Evolutionary conservation across 2,797 vertebrate species (phyloP).

Genomic region (Pelodytes ibericus): DNA sequence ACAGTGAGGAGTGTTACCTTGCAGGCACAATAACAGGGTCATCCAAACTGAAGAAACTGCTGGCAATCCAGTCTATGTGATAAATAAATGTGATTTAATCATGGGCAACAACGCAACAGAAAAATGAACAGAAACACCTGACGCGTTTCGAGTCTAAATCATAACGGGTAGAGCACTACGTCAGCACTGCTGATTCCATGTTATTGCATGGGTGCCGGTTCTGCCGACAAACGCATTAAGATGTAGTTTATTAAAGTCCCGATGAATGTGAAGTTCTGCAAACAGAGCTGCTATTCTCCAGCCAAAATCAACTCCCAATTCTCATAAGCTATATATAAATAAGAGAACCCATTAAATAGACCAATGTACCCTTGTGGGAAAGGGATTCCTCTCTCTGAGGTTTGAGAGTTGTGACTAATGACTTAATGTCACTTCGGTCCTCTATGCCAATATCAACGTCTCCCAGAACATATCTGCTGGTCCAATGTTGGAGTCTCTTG

Average conservation of each 20-base stretch:
- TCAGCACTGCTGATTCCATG: neutral
- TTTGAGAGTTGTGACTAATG: neutral
- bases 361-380: slow-evolving; percentile 17
- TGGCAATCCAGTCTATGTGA: too few species aligned
- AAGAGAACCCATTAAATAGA: slow-evolving; percentile 31
- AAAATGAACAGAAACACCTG: too few species aligned
- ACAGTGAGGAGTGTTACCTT: too few species aligned
- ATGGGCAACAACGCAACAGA: too few species aligned
- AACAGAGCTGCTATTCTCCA: neutral
- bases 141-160: too few species aligned
- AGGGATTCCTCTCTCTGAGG: slow-evolving; percentile 6
- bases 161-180: neutral
- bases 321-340: slow-evolving; percentile 23
- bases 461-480: too few species aligned
- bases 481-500: too few species aligned
- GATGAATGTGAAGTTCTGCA: neutral
- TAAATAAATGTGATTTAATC: too few species aligned
- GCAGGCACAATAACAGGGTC: too few species aligned
- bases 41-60: too few species aligned
- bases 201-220: neutral
- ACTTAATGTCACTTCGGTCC: neutral
- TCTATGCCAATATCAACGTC: too few species aligned
- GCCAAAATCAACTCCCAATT: slow-evolving; percentile 25
- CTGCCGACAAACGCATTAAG: neutral
- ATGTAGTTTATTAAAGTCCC: slow-evolving; percentile 9